phyloP scores from a whole-genome alignment of 92 coral and sea anemone species.

The Umimayanthus kanabou region DNA sequence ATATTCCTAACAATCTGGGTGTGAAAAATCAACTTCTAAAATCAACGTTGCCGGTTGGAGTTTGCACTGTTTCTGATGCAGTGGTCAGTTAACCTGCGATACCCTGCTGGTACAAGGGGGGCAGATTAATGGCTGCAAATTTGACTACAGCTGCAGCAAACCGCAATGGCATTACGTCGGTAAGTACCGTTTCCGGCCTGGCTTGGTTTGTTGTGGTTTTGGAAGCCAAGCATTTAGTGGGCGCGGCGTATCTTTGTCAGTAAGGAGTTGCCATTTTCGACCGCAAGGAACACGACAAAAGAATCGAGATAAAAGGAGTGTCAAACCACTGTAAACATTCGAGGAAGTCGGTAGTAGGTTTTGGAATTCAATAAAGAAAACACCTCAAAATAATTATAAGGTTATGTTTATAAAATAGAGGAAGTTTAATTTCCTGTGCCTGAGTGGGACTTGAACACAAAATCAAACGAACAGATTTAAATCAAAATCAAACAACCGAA shows the following conservation, averaged over 20 bases:
- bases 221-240: slow-evolving; percentile 1
- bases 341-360: slow-evolving; percentile 24
- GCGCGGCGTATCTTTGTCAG: slow-evolving; percentile 22
- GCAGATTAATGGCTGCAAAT: background rate
- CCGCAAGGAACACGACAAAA: slow-evolving; percentile 31
- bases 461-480: slow-evolving; percentile 19
- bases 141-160: slow-evolving; percentile 25
- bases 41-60: background rate
- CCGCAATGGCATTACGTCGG: background rate
- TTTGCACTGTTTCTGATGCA: background rate
- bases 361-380: slow-evolving; percentile 1
- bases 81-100: background rate
- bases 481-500: slow-evolving; percentile 7
- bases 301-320: slow-evolving; percentile 1
- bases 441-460: slow-evolving; percentile 12
- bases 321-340: slow-evolving; percentile 5
- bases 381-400: background rate
- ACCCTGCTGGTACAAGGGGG: background rate
- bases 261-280: slow-evolving; percentile 1
- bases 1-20: slow-evolving; percentile 12
- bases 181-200: slow-evolving; percentile 27
- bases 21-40: background rate
- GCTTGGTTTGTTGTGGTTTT: slow-evolving; percentile 18
- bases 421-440: slow-evolving; percentile 40
- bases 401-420: slow-evolving; percentile 31